Evolutionary conservation across 2,797 vertebrate species (phyloP).

Genomic region (Sebastolobus alascanus): DNA sequence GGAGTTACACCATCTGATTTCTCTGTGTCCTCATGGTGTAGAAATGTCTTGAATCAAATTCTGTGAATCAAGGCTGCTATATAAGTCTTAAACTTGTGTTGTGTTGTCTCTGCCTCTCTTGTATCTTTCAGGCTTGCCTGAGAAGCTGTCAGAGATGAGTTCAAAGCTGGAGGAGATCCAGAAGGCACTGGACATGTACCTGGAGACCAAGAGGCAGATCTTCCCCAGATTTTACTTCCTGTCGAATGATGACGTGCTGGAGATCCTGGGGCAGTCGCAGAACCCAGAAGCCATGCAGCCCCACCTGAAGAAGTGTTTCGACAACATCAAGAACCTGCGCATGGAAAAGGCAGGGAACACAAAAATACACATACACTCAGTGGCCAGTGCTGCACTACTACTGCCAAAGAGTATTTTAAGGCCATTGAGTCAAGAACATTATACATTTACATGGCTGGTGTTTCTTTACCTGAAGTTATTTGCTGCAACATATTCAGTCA

Average conservation of each 20-base stretch:
- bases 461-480: not conserved
- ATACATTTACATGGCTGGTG: not conserved
- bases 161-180: constrained; percentile 89
- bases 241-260: constrained; percentile 92
- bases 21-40: not conserved
- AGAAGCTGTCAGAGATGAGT: constrained; percentile 87
- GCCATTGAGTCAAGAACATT: not conserved
- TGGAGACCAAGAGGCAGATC: constrained; percentile 92
- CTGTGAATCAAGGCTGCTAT: not conserved
- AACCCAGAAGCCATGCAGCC: constrained; percentile 91
- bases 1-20: not conserved
- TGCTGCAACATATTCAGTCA: not conserved
- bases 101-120: not conserved
- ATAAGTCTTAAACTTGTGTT: not conserved
- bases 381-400: not conserved
- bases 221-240: constrained; percentile 95
- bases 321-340: constrained; percentile 89
- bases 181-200: constrained; percentile 91
- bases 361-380: not conserved
- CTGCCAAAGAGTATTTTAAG: not conserved
- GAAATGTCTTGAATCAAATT: not conserved
- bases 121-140: constrained; percentile 84
- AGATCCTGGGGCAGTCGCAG: constrained; percentile 92
- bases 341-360: constrained; percentile 85
- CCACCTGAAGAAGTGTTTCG: constrained; percentile 93